Conservation (phyloP, 2,888 invertebrate species). For the Lamellibrachia columna region DNA sequence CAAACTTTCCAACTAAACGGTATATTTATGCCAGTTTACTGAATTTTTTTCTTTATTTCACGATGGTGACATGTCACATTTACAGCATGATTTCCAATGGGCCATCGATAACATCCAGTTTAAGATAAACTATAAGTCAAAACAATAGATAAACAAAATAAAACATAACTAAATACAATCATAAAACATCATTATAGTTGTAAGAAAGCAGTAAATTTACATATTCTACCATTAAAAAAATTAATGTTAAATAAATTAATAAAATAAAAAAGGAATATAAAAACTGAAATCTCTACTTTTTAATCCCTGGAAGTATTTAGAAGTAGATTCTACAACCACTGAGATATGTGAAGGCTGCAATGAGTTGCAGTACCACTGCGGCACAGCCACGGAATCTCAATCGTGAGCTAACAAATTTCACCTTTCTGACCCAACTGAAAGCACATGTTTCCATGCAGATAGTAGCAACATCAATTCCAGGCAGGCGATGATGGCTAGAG, state of each 20-base stretch:
- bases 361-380: neutral
- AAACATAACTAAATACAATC: too few species aligned
- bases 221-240: too few species aligned
- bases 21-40: neutral
- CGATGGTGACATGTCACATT: neutral
- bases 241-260: too few species aligned
- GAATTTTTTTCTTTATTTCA: neutral
- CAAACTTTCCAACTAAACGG: neutral
- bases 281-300: too few species aligned
- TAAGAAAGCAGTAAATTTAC: too few species aligned
- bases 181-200: too few species aligned
- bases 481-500: neutral
- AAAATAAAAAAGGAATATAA: too few species aligned
- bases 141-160: too few species aligned
- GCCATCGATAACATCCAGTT: too few species aligned
- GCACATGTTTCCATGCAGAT: neutral
- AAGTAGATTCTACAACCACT: neutral
- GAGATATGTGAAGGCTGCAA: neutral
- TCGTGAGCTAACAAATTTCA: neutral
- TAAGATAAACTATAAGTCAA: too few species aligned
- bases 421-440: neutral
- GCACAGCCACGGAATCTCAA: neutral
- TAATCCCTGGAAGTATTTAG: neutral
- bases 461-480: neutral
- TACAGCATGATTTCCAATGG: neutral